Evolutionary conservation across 2,113 vertebrate species (phyloP), one percentile per base, ranked within the genome.

Genomic region (Colius striatus): DNA sequence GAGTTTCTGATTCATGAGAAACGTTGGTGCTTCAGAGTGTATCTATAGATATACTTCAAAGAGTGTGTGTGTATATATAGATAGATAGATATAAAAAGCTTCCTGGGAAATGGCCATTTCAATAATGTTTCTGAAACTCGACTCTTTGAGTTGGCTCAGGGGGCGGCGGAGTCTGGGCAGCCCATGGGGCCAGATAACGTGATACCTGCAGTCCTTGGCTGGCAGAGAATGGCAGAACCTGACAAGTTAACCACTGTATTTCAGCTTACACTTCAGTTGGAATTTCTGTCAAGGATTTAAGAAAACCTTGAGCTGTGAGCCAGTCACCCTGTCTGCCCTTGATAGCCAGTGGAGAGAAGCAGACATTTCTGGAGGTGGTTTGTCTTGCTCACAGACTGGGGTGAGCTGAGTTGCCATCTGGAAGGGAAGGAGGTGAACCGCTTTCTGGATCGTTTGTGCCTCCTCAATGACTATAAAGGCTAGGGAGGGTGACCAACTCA

Each of bases 151-250:
- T 0, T 65, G 50, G 5, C 30, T 89, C 22, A 25, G 34, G 22
- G 17, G 34, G 41, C 61, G 65, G 45, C 10, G 6, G 36, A 60
- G 18, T 41, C 30, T 67, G 58, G 58, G 23, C 38, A 63, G 72
- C 58, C 51, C 20, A 2, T 0, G 0, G 48, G 16, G 6, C 54
- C 47, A 58, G 65, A 26, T 19, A 32, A 34, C 0, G 0, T 16
- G 61, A 16, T 55, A 32, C 20, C 32, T 67, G 15, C 70, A 32
- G 48, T 51, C 65, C 26, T n/a, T 47, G 65, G 53, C 73, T 68
- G 71, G 34, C 38, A 60, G 76, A 63, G 48, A 32, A 51, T 17
- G 29, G 34, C 62, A 76, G 58, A 76, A 57, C 34, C 45, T 48
- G 51, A 50, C 7, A 89, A 84, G 67, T 9, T 72, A 67, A 71